Conservation (phyloP, 2,113 vertebrate species). For the Rallus limicola region DNA sequence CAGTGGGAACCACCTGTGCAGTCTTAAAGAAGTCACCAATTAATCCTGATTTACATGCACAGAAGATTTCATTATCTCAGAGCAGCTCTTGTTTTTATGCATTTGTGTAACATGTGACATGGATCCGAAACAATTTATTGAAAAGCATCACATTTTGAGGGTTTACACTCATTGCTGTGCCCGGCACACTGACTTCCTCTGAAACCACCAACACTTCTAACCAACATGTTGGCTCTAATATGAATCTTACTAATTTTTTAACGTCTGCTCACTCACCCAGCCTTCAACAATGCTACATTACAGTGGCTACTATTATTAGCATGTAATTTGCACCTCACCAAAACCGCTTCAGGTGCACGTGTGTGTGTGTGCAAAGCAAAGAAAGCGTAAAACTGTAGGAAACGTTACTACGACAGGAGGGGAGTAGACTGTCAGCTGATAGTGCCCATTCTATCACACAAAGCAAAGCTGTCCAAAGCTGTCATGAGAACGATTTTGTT, state of each 20-base stretch:
- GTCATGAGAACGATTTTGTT: background rate
- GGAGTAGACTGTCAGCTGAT: background rate
- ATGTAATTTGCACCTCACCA: background rate
- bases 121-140: background rate
- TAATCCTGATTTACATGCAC: background rate
- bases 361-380: background rate
- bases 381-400: background rate
- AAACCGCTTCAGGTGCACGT: background rate
- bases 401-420: background rate
- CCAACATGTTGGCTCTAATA: background rate
- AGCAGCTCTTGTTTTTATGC: background rate
- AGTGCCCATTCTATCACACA: slow-evolving; percentile 18
- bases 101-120: background rate
- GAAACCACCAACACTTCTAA: background rate
- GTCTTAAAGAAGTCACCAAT: background rate
- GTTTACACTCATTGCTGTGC: background rate
- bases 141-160: background rate
- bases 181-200: background rate
- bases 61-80: background rate
- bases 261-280: background rate
- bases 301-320: background rate
- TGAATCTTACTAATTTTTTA: background rate
- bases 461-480: slow-evolving; percentile 42
- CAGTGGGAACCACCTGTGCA: background rate
- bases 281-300: background rate